Percentiles rank a stretch among this genome's conserved stretches.
Evolutionary conservation across 37 sponge, comb jelly and placozoan species (phyloP).

Genomic region (Beroe ovata): DNA sequence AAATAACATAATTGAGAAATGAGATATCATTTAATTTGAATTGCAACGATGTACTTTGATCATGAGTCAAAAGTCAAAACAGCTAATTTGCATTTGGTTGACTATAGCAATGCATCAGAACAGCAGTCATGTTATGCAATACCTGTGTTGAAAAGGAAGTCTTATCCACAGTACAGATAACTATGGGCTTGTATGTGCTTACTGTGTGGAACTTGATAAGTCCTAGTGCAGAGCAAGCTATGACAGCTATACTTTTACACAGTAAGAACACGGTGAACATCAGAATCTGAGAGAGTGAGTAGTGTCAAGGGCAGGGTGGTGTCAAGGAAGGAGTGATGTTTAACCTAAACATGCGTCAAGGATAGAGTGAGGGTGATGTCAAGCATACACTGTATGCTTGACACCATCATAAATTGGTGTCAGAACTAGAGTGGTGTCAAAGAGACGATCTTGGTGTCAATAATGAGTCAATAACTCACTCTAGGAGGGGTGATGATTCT

Average conservation of each 20-base stretch:
- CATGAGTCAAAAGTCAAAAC: too few species aligned
- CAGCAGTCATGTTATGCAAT: too few species aligned
- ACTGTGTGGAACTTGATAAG: not conserved
- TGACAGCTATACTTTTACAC: not conserved
- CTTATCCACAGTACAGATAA: constrained; percentile 17
- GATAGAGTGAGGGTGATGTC: too few species aligned
- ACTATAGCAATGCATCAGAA: too few species aligned
- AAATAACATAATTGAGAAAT: too few species aligned
- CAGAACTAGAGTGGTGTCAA: not conserved
- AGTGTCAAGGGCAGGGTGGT: not conserved
- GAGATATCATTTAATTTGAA: too few species aligned
- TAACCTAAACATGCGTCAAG: too few species aligned
- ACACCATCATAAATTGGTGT: not conserved
- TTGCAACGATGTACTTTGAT: too few species aligned
- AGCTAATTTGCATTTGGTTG: too few species aligned
- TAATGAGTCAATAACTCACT: not conserved
- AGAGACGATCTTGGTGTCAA: not conserved
- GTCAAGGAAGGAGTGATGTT: not conserved
- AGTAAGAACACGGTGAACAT: not conserved
- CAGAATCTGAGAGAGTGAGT: not conserved
- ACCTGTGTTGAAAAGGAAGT: not conserved
- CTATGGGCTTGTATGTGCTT: not conserved
- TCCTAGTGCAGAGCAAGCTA: not conserved
- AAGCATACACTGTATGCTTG: too few species aligned
- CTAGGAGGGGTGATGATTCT: not conserved